Percentiles rank a stretch among this genome's conserved stretches.
phyloP scores from a whole-genome alignment of 2,797 vertebrate species.

The Pipistrellus kuhlii region DNA sequence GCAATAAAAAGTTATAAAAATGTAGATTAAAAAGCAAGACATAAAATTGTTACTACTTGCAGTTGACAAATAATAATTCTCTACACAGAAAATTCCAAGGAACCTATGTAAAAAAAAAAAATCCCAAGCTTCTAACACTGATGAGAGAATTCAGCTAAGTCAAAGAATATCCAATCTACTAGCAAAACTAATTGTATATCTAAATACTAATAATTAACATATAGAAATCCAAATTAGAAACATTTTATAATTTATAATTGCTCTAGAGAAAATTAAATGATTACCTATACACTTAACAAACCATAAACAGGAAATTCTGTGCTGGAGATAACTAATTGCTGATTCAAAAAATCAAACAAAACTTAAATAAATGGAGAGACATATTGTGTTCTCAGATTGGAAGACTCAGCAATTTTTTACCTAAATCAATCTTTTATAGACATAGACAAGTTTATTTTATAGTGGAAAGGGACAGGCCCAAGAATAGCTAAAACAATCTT shows the following conservation, averaged over 20 bases:
- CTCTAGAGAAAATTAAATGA: neutral
- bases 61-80: neutral
- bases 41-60: neutral
- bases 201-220: neutral
- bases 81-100: neutral
- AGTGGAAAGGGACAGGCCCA: neutral
- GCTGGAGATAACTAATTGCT: neutral
- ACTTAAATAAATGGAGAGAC: neutral
- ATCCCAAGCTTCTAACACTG: neutral
- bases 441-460: neutral
- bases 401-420: neutral
- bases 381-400: neutral
- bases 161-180: neutral
- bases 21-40: neutral
- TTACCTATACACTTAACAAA: neutral
- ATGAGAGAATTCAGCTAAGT: neutral
- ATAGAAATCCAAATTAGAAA: neutral
- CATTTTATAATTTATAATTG: neutral
- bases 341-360: neutral
- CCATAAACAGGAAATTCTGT: neutral
- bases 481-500: neutral
- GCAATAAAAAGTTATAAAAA: neutral
- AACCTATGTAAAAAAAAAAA: neutral
- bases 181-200: neutral
- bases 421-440: neutral